phyloP scores from a whole-genome alignment of 2,113 vertebrate genomes.

The Gavialis gangeticus region DNA sequence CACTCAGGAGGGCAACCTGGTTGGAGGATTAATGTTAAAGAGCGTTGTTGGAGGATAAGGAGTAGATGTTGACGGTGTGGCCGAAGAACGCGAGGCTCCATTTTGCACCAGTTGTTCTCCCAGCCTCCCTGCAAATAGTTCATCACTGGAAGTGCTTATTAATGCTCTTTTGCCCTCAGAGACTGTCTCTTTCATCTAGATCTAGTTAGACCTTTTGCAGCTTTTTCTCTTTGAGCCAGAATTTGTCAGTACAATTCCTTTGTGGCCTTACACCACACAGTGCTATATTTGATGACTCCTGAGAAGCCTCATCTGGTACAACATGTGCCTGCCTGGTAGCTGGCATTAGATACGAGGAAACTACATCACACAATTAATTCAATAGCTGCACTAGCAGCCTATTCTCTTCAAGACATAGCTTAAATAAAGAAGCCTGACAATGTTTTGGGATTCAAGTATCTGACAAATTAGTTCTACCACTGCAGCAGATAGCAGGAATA shows the following conservation, averaged over 20 bases:
- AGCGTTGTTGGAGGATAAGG: background rate
- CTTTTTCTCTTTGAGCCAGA: background rate
- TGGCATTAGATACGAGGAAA: background rate
- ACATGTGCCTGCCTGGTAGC: background rate
- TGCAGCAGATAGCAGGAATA: background rate
- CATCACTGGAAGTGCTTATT: background rate
- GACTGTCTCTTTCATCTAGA: background rate
- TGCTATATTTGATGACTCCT: background rate
- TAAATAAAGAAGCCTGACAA: background rate
- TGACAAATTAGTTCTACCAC: background rate
- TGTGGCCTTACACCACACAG: background rate
- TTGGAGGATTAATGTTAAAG: background rate
- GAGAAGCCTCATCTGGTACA: background rate
- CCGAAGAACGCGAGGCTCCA: background rate
- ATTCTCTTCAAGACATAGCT: background rate
- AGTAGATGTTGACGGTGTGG: background rate
- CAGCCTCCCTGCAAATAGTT: background rate
- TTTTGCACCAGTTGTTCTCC: background rate
- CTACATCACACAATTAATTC: accelerated
- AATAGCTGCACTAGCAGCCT: background rate
- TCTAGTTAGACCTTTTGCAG: constrained; percentile 9
- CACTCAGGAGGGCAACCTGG: background rate
- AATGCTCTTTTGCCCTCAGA: background rate
- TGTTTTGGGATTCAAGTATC: background rate
- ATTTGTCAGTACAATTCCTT: background rate